Evolutionary conservation across 1,140 invertebrate genomes (phyloP), one percentile per base, ranked within the genome.

Genomic region (Sesamia nonagrioides): DNA sequence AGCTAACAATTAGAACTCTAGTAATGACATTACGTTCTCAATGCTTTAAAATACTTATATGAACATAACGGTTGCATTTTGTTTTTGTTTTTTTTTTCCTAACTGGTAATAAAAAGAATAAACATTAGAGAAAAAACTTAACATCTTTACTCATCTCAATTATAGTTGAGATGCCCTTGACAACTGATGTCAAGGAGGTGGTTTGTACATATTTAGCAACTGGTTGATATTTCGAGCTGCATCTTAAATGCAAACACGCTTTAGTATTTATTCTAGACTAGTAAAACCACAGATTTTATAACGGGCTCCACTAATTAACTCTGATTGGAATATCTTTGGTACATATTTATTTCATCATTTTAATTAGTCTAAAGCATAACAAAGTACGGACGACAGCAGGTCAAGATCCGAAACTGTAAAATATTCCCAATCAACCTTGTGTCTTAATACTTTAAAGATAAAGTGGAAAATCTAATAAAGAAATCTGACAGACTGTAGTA

Each of bases 111-210:
- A 15, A 0, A 27, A 58, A 66, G 6, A 4, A 66, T 42, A 42
- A 66, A 42, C 37, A 35, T 66, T 66, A 21, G 37, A 63, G 6
- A 63, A 63, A 61, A 63, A 42, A 56, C 54, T 56, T 61, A 48
- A 48, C 3, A 68, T 68, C 11, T 45, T 68, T n/a, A 18, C 11
- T 15, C 17, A 68, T 5, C 42, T 66, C 21, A n/a, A 27, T 27
- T 13, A 50, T 0, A 33, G 18, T 37, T n/a, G 66, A 1, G n/a
- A 68, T 48, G 42, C 40, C 63, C 63, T 68, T 68, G 42, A 11
- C 18, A 48, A 45, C 27, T 2, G 3, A 27, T 27, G 18, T 27
- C 63, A 68, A 68, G 63, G 40, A 68, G 63, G 27, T 48, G 18
- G 27, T 18, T 15, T 2, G 58, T 37, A 37, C 15, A 8, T 21